phyloP scores from a whole-genome alignment of 1,140 invertebrate genomes.

The Pseudomyrmex concolor region DNA sequence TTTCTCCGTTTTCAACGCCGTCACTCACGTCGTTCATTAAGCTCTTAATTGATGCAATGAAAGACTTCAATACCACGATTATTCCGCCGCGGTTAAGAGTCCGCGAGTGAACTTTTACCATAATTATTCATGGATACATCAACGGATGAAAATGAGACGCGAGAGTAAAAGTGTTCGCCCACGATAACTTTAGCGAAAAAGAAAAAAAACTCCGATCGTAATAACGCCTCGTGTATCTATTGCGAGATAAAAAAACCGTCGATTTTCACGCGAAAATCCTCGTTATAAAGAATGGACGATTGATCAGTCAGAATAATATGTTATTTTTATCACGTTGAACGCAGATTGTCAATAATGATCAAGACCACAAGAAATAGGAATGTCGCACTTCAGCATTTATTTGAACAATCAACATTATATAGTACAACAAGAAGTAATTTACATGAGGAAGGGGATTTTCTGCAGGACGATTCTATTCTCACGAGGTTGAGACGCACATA shows the following conservation, averaged over 20 bases:
- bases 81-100: conserved; percentile 35
- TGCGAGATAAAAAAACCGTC: not conserved
- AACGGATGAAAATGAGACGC: conserved; percentile 46
- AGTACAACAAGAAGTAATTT: conserved; percentile 45
- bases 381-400: conserved; percentile 53
- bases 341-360: conserved; percentile 30
- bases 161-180: conserved; percentile 57
- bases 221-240: not conserved
- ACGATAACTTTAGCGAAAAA: conserved; percentile 11
- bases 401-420: conserved; percentile 46
- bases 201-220: not conserved
- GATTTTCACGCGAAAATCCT: not conserved
- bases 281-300: not conserved
- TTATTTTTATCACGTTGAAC: not conserved
- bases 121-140: conserved; percentile 62
- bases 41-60: conserved; percentile 57
- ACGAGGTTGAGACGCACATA: conserved; percentile 3
- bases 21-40: conserved; percentile 53
- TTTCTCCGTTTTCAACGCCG: conserved; percentile 28
- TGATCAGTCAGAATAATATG: conserved; percentile 13
- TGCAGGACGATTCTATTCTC: conserved; percentile 20
- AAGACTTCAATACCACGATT: conserved; percentile 29
- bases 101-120: conserved; percentile 49
- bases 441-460: not conserved
- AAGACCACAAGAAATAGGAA: conserved; percentile 21